Base-by-base conservation (phyloP, 2,888 invertebrate genomes). In the Hemaris fuciformis region DNA sequence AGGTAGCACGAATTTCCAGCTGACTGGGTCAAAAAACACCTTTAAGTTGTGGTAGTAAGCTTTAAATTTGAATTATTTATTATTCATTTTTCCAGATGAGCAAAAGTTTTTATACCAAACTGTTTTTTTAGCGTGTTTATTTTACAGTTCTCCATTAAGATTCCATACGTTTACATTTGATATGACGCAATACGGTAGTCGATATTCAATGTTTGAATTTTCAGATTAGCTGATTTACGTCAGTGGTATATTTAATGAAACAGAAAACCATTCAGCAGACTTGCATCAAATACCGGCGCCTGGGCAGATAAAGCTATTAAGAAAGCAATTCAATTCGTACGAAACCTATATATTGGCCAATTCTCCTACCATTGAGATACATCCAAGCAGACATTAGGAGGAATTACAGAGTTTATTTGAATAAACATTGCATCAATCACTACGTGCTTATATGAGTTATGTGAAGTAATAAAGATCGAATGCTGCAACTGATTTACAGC, bases 71-170 rank as follows among this genome's bases (percentile, higher is more conserved):
- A 13, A n/a, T n/a, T n/a, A n/a, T n/a, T n/a, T n/a, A n/a, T n/a
- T n/a, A n/a, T n/a, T n/a, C n/a, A n/a, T n/a, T n/a, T n/a, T n/a
- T n/a, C n/a, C n/a, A n/a, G n/a, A n/a, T n/a, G n/a, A n/a, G n/a
- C n/a, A n/a, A n/a, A n/a, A n/a, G n/a, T n/a, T n/a, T n/a, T n/a
- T n/a, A 22, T 10, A 22, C 20, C 13, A n/a, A 6, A 10, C 13
- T 18, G 10, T 10, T 7, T 18, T n/a, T 15, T 8, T 6, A 4
- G 3, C 6, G 5, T 8, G 8, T 15, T 4, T 8, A 53, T 27
- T 53, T 53, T 31, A 31, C 83, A 85, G 84, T 82, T 85, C 85
- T 80, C 80, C 80, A 74, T 81, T 80, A 85, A 61, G 57, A 43
- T 23, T 63, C 18, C 27, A 31, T 27, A 15, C 27, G 45, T 5